Evolutionary conservation across 2,113 vertebrate species (phyloP).

Genomic region (Forbesichthys agassizii): DNA sequence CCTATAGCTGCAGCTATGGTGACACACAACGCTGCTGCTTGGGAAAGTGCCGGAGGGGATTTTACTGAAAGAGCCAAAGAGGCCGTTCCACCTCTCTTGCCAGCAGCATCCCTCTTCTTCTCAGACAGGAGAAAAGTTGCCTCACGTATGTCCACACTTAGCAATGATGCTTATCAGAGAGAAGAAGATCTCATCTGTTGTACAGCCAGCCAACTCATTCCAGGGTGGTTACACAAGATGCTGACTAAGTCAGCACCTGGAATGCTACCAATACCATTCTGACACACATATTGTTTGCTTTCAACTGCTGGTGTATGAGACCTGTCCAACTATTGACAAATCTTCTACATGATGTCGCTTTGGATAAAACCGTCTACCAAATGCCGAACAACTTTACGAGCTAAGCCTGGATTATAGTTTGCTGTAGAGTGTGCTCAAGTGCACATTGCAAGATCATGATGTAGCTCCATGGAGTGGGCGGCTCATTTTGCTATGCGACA

Average conservation of each 20-base stretch:
- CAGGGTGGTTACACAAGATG: conserved; percentile 19
- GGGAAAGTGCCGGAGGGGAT: conserved; percentile 57
- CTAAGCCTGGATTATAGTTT: not conserved
- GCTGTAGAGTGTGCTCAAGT: not conserved
- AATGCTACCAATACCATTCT: not conserved
- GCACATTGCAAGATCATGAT: conserved; percentile 12
- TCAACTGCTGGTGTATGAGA: too few species aligned
- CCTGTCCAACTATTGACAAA: too few species aligned
- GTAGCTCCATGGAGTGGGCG: conserved; percentile 17
- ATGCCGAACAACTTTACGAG: not conserved
- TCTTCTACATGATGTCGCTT: not conserved
- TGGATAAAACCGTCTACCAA: not conserved
- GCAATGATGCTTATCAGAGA: conserved; percentile 14
- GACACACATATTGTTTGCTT: too few species aligned
- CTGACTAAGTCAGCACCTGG: conserved; percentile 18
- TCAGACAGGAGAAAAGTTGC: not conserved
- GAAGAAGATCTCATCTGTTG: conserved; percentile 14
- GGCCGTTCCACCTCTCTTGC: conserved; percentile 3
- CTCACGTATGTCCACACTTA: conserved; percentile 7
- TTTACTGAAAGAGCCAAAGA: conserved; percentile 13
- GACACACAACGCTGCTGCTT: conserved; percentile 35
- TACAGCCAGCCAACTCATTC: conserved; percentile 37
- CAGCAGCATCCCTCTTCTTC: conserved; percentile 13
- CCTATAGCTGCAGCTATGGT: conserved; percentile 41
- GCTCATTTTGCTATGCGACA: conserved; percentile 51